Evolutionary conservation across 2,113 vertebrate species (phyloP), one percentile per base, ranked within the genome.

Genomic region (Mastomys natalensis): DNA sequence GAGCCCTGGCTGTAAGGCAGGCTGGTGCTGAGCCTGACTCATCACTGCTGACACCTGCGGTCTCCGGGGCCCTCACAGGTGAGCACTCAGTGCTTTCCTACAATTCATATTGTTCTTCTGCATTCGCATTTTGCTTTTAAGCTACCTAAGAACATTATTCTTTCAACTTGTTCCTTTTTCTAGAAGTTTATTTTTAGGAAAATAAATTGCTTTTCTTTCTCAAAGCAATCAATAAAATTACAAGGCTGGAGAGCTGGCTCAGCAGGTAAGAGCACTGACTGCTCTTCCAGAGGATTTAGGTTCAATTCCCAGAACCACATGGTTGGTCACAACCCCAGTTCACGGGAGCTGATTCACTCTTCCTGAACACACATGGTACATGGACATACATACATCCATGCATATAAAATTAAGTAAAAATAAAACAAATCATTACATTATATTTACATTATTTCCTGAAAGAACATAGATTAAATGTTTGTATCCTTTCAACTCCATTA

Each of bases 81-180:
- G 21, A 17, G 53, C 51, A 78, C 84, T 88, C 87, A 90, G 53
- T 93, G 94, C n/a, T 92, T 91, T 55, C 43, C 55, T 86, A 84
- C 7, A 91, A 90, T 74, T 77, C 48, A 89, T 51, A 22, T n/a
- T 81, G 77, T 58, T 80, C 85, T 77, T 93, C 16, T 74, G 31
- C 45, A 82, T 89, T 22, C 80, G n/a, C 11, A 90, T 89, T 91
- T 91, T 92, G 72, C 37, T 92, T 93, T 92, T 91, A 93, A 89
- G 43, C 88, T 91, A 93, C 55, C 24, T 94, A 82, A 96, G 81
- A 40, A 93, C 17, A 74, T 51, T 92, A 74, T 58, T 93, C 93
- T 96, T 37, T 96, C 34, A 96, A 93, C 24, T 94, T 80, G 48
- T 89, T 95, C 26, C 60, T 90, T 84, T 96, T 93, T 94, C 60